Percentiles rank a stretch among this genome's conserved stretches.
Evolutionary conservation across 2,888 invertebrate genomes (phyloP).

Genomic region (Yponomeuta plumbellus): DNA sequence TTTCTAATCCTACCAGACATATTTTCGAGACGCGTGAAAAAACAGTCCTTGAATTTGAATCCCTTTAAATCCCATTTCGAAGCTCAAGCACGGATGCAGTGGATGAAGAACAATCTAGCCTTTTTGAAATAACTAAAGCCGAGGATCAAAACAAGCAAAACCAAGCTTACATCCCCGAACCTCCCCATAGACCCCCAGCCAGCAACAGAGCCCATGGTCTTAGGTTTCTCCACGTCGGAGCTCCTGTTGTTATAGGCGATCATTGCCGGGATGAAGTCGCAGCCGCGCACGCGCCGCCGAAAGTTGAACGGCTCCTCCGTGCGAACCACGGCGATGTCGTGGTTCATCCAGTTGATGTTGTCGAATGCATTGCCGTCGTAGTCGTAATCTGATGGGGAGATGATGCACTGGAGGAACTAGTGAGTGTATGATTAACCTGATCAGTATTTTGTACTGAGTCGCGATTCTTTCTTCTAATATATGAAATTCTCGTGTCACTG

Average conservation of each 20-base stretch:
- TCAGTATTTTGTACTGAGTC: too few relatives aligned
- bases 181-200: constrained; percentile 59
- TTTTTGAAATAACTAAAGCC: too few relatives aligned
- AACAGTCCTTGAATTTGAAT: too few relatives aligned
- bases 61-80: too few relatives aligned
- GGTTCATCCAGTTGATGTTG: constrained; percentile 66
- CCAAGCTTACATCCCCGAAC: constrained; percentile 52
- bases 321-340: constrained; percentile 61
- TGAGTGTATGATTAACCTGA: neutral
- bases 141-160: too few relatives aligned
- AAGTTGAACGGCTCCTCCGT: constrained; percentile 62
- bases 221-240: constrained; percentile 54
- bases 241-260: constrained; percentile 58
- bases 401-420: neutral
- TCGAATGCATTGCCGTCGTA: constrained; percentile 64
- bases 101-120: too few relatives aligned
- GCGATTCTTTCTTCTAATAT: too few relatives aligned
- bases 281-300: constrained; percentile 48
- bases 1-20: too few relatives aligned
- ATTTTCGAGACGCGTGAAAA: too few relatives aligned
- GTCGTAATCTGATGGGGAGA: constrained; percentile 44
- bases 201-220: constrained; percentile 44
- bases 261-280: constrained; percentile 57
- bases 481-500: too few relatives aligned
- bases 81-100: too few relatives aligned